Base-by-base conservation (phyloP, 2,113 vertebrate genomes). In the Mormyrus lacerda region DNA sequence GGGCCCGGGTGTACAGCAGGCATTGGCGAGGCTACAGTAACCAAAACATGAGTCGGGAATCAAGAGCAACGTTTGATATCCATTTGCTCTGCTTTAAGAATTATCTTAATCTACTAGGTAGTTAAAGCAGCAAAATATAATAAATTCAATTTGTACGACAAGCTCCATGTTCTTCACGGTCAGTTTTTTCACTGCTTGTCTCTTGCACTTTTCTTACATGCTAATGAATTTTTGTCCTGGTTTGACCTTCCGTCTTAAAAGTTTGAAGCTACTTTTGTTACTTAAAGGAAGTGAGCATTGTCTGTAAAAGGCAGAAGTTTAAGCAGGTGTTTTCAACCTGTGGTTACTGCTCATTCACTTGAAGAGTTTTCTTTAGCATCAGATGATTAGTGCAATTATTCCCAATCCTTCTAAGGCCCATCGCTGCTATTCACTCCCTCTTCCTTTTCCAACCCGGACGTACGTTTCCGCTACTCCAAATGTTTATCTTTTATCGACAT, bases 401-500 rank as follows among this genome's bases (percentile, higher is more conserved):
- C 90, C 55, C 89, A 92, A 90, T 91, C 91, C 89, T 35, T 53
- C 89, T 65, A 83, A 31, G 21, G 87, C 84, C 84, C 89, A 91
- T 92, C 90, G 92, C 88, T 88, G 87, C 21, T 90, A 91, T 93
- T 93, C 90, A 89, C 93, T 88, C 47, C 90, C 90, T 91, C 92
- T 88, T 47, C 90, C 90, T 91, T 89, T 93, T 93, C 93, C 94
- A 90, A 90, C 91, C 89, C n/a, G 91, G 87, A 69, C 89, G 83
- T 91, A 39, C 42, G 47, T 90, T 88, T 79, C 44, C 61, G 11
- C n/a, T 27, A 47, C 58, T 91, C 87, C 87, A 44, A 92, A 90
- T 91, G 44, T 90, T 93, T 92, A 91, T 93, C 92, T 91, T 89
- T 88, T 51, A 89, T 88, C 87, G 90, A 88, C 85, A 87, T 87